Evolutionary conservation across 2,113 vertebrate species (phyloP), one percentile per base, ranked within the genome.

Genomic region (Alexandromys fortis): DNA sequence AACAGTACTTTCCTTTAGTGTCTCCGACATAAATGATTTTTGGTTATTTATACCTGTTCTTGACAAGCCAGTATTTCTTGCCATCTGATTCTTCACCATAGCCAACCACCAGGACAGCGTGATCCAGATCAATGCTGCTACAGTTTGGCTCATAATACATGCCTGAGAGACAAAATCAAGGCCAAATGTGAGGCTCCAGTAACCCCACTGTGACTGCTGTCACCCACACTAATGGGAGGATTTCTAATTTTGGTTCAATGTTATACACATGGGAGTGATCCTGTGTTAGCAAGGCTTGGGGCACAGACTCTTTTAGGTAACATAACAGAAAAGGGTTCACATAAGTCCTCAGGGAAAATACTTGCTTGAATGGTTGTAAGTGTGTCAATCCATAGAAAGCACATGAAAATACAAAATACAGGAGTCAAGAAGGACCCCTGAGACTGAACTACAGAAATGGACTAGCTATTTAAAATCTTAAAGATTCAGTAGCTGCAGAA

Each of bases 81-180:
- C 98, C 99, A 47, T 99, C 98, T 33, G 99, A 99, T 45, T 99
- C 99, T 58, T 99, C 98, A 79, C 99, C 99, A 75, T 99, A 99
- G 28, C 99, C 99, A 47, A 99, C 99, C 47, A 98, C 98, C 91
- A 99, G 98, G 85, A 99, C 99, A 16, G 99, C 99, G 76, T 99
- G 99, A 98, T 99, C 99, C 79, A 99, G 97, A 7, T 99, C 98
- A 96, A 98, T 98, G 61, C 99, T 99, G 98, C 99, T 99, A 98
- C 99, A 99, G 0, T 99, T 96, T 67, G 99, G 98, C 21, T 99
- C 99, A 28, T 98, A 99, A 97, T 99, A 99, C 97, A 99, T 99
- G 88, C 99, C 99, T 99, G 63, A 10, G 68, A 2, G 90, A 28
- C 55, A 65, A 76, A 93, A 96, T 42, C 49, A 47, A 14, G 26